Evolutionary conservation across 2,888 invertebrate species (phyloP).

Genomic region (Polydrusus cervinus): DNA sequence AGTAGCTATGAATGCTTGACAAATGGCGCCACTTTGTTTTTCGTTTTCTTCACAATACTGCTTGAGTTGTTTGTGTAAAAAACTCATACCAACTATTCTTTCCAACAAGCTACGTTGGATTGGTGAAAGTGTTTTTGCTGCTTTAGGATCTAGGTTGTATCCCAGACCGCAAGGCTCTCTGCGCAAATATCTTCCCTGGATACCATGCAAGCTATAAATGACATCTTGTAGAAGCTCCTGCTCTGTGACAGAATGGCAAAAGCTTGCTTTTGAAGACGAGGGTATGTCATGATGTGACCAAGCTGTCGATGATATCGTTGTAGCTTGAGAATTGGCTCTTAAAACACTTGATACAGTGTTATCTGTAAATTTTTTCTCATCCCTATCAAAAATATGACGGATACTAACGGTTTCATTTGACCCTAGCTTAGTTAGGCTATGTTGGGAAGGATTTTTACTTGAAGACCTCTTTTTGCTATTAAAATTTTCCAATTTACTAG

Average conservation of each 20-base stretch:
- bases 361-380: slow-evolving; percentile 53
- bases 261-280: slow-evolving; percentile 59
- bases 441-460: slow-evolving; percentile 56
- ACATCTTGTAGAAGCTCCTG: slow-evolving; percentile 82
- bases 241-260: slow-evolving; percentile 65
- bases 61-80: slow-evolving; percentile 83
- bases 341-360: slow-evolving; percentile 43
- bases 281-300: slow-evolving; percentile 65
- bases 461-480: slow-evolving; percentile 51
- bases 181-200: slow-evolving; percentile 84
- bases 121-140: slow-evolving; percentile 73
- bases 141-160: slow-evolving; percentile 76
- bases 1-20: slow-evolving; percentile 89
- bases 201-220: slow-evolving; percentile 91
- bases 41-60: slow-evolving; percentile 85
- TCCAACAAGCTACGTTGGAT: slow-evolving; percentile 75
- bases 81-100: slow-evolving; percentile 89
- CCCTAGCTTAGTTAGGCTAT: slow-evolving; percentile 59
- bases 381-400: slow-evolving; percentile 60
- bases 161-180: slow-evolving; percentile 77
- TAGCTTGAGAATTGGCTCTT: slow-evolving; percentile 57
- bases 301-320: slow-evolving; percentile 61
- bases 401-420: slow-evolving; percentile 62
- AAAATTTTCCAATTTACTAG: slow-evolving; percentile 62
- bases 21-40: slow-evolving; percentile 80